Base-by-base conservation (phyloP, 2,113 vertebrate species). In the Malurus melanocephalus region DNA sequence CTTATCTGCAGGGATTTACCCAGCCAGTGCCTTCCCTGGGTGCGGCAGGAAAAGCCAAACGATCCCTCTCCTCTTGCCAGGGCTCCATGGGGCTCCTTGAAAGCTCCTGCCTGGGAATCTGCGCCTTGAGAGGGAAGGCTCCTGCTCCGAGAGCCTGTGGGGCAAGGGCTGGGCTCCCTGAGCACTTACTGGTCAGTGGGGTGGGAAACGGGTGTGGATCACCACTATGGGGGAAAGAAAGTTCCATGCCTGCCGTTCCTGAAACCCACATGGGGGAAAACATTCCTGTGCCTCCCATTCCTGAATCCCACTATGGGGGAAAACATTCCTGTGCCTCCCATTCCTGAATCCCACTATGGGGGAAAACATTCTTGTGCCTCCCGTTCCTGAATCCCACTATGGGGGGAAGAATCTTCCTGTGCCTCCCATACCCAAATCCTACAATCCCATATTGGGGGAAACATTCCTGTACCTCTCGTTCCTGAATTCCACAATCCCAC, bases 1-100 rank as follows among this genome's bases (percentile, higher is more conserved):
- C 0, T 1, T 0, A 1, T 33, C n/a, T 32, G 6, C 8, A 28
- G 8, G 33, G 59, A 24, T 56, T n/a, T 33, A 1, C 45, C 46
- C 60, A 28, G 22, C 40, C 30, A 21, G 19, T 3, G 3, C 21
- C 46, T 10, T 49, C 5, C 0, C 32, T 5, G 2, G 30, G 7
- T 11, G 19, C 10, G 56, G 14, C 51, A 46, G 57, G 46, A 53
- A 28, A 33, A 85, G 24, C 40, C 1, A 2, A 16, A 43, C 40
- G 56, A 6, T 40, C 67, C 16, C 13, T 12, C 14, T 32, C 7
- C 6, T 9, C n/a, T 81, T 35, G 26, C 28, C 1, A 3, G 16
- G 27, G 8, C 16, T 35, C 35, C 28, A 9, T 42, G 17, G 4
- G 3, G 61, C 55, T 76, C 62, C 42, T 19, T 55, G n/a, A 35